phyloP scores from a whole-genome alignment of 2,888 invertebrate species.

The Netelia inedita region DNA sequence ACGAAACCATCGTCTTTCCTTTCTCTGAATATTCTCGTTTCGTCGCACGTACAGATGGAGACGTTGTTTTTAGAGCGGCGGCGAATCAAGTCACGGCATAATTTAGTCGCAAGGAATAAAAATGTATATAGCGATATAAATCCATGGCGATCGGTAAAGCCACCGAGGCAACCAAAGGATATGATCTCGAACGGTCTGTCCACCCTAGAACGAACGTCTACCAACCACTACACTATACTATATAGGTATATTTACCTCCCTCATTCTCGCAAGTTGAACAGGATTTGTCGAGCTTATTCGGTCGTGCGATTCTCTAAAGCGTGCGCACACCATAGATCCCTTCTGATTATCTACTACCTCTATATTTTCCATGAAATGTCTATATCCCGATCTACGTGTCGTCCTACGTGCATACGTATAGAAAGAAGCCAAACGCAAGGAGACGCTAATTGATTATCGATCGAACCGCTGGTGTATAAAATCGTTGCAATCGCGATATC shows the following conservation, averaged over 20 bases:
- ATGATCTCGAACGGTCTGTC: constrained; percentile 57
- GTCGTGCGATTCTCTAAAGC: constrained; percentile 7
- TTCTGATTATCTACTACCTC: background rate
- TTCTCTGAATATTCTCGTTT: background rate
- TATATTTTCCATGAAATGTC: background rate
- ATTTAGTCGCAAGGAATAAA: constrained; percentile 28
- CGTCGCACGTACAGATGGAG: constrained; percentile 12
- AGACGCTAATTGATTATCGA: background rate
- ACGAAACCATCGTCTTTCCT: constrained; percentile 27
- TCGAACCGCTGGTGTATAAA: background rate
- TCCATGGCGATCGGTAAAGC: constrained; percentile 59
- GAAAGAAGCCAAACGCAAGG: background rate
- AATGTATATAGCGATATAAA: constrained; percentile 54
- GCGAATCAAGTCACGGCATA: constrained; percentile 34
- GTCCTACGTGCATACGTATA: background rate
- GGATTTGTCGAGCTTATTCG: constrained; percentile 29
- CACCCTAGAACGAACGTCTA: constrained; percentile 40
- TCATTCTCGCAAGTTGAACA: background rate
- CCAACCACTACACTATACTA: constrained; percentile 20
- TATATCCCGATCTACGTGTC: background rate
- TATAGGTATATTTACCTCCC: constrained; percentile 19
- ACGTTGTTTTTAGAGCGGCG: constrained; percentile 33
- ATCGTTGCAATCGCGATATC: too few species aligned
- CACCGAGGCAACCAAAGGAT: constrained; percentile 58
- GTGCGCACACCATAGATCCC: background rate